Base-by-base conservation (phyloP, 1,140 invertebrate genomes). In the Zaprionus inermis region DNA sequence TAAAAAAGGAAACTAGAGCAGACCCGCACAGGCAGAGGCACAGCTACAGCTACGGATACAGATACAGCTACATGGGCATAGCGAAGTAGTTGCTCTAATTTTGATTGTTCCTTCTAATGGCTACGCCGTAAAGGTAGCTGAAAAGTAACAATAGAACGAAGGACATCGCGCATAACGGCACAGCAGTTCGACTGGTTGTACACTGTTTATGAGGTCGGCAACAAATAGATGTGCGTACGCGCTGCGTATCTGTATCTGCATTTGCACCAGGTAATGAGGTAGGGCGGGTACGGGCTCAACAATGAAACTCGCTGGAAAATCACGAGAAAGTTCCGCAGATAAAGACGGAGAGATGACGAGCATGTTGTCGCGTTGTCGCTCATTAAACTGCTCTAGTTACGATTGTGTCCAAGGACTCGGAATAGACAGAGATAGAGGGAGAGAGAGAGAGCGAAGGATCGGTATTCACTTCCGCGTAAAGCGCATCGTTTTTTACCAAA, bases 1-100 rank as follows among this genome's bases (percentile, higher is more conserved):
- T 88, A 88, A 88, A 88, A 88, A 88, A 89, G 83, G 80, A 88
- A 88, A 88, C 79, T 88, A 88, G 83, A 86, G 83, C 83, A 79
- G 52, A 30, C 51, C 51, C 57, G 34, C 11, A 41, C 41, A 44
- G 38, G n/a, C 44, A 22, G 18, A 49, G 30, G 32, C 14, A 67
- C 34, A 60, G 28, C 54, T 58, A 70, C 52, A 49, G 16, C 22
- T 18, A 56, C 41, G 34, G 18, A 28, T 7, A 65, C 22, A 59
- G 16, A 36, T 16, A 68, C 36, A 51, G 41, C 30, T 52, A 49
- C 32, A 51, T 49, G 60, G 52, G 44, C 24, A 56, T 38, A 49
- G 51, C 72, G 64, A 79, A 77, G 75, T 88, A 88, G 79, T 80
- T 88, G 83, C 83, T 88, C 83, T 88, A 88, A 88, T 88, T 88